Evolutionary conservation across 2,113 vertebrate genomes (phyloP).

Genomic region (Gymnogyps californianus): DNA sequence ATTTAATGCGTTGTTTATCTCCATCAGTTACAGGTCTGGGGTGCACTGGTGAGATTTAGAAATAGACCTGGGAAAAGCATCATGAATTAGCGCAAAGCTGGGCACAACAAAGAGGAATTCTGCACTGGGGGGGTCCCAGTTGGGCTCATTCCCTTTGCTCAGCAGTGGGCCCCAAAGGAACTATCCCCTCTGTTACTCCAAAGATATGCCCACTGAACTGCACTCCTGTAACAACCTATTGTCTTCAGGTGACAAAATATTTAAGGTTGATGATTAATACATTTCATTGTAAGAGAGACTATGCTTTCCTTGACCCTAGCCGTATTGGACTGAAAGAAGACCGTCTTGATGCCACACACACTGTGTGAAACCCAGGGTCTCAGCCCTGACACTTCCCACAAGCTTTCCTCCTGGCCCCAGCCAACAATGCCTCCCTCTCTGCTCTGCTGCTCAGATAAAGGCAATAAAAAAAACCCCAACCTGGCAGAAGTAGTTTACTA

Average conservation of each 20-base stretch:
- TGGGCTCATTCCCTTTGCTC: not conserved
- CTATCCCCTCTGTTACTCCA: not conserved
- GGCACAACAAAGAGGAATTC: not conserved
- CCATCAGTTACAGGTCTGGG: not conserved
- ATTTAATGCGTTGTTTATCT: not conserved
- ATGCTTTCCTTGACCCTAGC: not conserved
- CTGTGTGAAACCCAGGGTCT: not conserved
- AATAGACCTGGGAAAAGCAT: not conserved
- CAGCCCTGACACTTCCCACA: not conserved
- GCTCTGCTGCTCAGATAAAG: not conserved
- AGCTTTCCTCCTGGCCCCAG: not conserved
- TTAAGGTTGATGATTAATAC: not conserved
- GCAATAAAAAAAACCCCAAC: not conserved
- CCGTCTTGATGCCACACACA: not conserved
- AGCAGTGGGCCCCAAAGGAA: not conserved
- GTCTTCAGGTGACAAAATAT: not conserved
- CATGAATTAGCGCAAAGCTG: not conserved
- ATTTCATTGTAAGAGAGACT: not conserved
- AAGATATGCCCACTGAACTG: not conserved
- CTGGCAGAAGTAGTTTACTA: not conserved
- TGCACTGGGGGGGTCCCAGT: accelerated
- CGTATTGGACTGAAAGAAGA: not conserved
- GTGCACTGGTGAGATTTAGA: not conserved
- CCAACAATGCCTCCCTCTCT: not conserved
- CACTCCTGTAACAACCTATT: not conserved